These are phyloP conservation scores for Xestobium rufovillosum DNA, from an alignment of 2,888 invertebrate species.

Conservation along the genomic window DNA sequence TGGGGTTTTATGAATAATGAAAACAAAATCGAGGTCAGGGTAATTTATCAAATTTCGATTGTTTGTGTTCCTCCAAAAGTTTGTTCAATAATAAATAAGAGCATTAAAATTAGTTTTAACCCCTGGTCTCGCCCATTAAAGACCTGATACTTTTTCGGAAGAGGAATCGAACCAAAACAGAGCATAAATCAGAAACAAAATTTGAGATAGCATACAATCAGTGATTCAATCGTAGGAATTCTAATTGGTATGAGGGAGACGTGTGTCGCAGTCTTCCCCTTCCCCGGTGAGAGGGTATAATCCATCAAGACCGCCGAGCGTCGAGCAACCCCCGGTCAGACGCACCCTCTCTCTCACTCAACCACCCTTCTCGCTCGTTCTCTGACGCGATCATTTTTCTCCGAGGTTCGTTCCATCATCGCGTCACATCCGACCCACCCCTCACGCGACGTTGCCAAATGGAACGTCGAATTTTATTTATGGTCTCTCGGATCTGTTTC, in stretches of 20 bases:
- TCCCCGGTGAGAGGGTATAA: conserved; percentile 46
- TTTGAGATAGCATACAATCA: conserved; percentile 34
- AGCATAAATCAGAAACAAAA: conserved; percentile 29
- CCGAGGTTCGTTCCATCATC: conserved; percentile 66
- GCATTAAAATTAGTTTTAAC: too few relatives aligned
- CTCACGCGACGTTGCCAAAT: conserved; percentile 48
- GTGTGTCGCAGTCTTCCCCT: conserved; percentile 33
- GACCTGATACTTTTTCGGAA: too few relatives aligned
- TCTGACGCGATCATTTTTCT: conserved; percentile 64
- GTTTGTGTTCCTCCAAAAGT: conserved; percentile 6
- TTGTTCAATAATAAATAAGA: conserved; percentile 2
- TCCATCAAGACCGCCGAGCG: conserved; percentile 43
- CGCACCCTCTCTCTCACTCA: conserved; percentile 52
- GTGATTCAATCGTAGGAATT: conserved; percentile 43
- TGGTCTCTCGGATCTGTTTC: conserved; percentile 44
- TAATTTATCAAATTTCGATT: conserved; percentile 27
- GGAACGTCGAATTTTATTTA: conserved; percentile 47
- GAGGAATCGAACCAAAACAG: too few relatives aligned
- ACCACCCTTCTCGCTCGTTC: conserved; percentile 32
- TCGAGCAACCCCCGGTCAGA: conserved; percentile 49
- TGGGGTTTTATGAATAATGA: conserved; percentile 33
- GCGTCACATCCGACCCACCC: conserved; percentile 60
- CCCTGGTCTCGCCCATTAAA: too few relatives aligned
- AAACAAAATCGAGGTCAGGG: conserved; percentile 32
- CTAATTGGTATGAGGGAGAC: conserved; percentile 41